Conservation (phyloP, 2,888 invertebrate genomes). For the Andrena hattorfiana region DNA sequence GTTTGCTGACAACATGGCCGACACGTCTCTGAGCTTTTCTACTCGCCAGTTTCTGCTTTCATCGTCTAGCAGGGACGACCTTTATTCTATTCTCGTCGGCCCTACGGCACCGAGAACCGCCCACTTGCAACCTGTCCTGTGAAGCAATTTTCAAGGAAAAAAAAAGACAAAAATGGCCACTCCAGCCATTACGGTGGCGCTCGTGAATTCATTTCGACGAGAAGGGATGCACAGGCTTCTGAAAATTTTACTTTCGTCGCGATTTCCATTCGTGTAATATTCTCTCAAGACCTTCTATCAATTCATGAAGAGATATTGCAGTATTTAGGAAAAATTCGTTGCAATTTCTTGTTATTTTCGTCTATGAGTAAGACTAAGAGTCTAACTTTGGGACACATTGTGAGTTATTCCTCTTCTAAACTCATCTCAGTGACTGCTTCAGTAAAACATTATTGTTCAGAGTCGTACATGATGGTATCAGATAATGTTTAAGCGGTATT, state of each 20-base stretch:
- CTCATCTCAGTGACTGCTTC: no score
- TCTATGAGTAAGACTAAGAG: no score
- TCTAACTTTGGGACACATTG: no score
- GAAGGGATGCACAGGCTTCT: constrained; percentile 5
- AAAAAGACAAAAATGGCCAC: constrained; percentile 49
- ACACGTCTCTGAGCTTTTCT: constrained; percentile 72
- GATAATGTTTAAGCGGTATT: not conserved
- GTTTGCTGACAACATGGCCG: constrained; percentile 75
- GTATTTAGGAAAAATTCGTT: no score
- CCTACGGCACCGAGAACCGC: constrained; percentile 67
- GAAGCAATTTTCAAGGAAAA: constrained; percentile 69
- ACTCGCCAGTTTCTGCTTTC: constrained; percentile 69
- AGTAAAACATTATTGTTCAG: not conserved
- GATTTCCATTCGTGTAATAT: constrained; percentile 25
- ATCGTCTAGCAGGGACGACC: constrained; percentile 69
- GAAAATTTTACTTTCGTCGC: constrained; percentile 21
- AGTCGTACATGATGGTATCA: not conserved
- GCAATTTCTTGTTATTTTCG: no score
- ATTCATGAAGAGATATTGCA: constrained; percentile 1
- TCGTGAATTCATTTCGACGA: constrained; percentile 52
- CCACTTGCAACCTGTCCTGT: constrained; percentile 68
- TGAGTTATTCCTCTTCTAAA: no score
- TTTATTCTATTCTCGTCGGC: constrained; percentile 71
- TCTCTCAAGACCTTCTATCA: constrained; percentile 7
- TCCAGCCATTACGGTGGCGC: constrained; percentile 42